These are phyloP conservation scores for Sphaerodactylus townsendi DNA, from an alignment of 2,113 vertebrate genomes.

Conservation along the genomic window DNA sequence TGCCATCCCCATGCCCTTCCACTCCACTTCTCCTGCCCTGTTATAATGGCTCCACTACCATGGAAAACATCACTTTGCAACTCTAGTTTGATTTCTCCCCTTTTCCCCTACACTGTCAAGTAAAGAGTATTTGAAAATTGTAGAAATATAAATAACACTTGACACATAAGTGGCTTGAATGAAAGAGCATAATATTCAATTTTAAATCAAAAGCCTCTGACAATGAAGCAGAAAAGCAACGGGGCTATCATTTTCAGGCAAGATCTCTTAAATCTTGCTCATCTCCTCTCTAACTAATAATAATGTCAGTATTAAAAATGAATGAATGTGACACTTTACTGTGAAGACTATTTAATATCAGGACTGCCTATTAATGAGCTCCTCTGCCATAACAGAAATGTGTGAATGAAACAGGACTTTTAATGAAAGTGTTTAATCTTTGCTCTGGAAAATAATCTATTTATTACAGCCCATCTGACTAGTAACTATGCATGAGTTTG, in stretches of 20 bases:
- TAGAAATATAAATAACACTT: constrained; percentile 15
- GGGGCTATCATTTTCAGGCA: neutral
- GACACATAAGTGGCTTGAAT: neutral
- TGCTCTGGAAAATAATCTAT: neutral
- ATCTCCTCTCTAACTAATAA: constrained; percentile 1
- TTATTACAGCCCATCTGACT: neutral
- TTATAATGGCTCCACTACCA: no score
- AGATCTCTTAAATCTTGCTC: neutral
- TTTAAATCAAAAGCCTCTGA: neutral
- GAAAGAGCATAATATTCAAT: neutral
- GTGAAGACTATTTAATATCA: neutral
- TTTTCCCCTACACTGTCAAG: neutral
- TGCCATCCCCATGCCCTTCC: no score
- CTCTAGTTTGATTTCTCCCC: accelerated
- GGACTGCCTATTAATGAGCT: constrained; percentile 13
- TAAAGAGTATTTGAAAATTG: neutral
- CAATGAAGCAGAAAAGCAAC: constrained; percentile 5
- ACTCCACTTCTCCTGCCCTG: no score
- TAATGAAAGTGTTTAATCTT: constrained; percentile 10
- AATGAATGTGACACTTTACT: constrained; percentile 4
- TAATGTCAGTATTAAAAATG: constrained; percentile 20
- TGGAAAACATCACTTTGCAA: no score
- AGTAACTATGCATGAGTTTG: neutral
- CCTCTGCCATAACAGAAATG: neutral
- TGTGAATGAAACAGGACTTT: neutral